Percentiles rank a stretch among this genome's conserved stretches.
Conservation (phyloP, 2,888 invertebrate species). For the Meteorus cinctellus region DNA sequence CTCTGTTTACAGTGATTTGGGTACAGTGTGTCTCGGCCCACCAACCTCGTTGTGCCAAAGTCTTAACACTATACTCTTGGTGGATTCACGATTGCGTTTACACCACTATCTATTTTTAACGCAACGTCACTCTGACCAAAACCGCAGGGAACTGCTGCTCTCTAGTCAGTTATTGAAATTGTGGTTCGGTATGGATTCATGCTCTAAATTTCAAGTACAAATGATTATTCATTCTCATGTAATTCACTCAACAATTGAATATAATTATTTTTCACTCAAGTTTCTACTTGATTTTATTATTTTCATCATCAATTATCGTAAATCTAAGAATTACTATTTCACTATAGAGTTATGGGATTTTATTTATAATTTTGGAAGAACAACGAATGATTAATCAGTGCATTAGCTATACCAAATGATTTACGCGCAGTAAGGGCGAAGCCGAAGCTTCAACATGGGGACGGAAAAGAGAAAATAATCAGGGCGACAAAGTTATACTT, state of each 20-base stretch:
- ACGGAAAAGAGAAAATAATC: conserved; percentile 46
- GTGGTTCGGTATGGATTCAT: conserved; percentile 6
- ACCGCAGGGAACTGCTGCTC: conserved; percentile 28
- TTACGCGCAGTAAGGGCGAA: conserved; percentile 8
- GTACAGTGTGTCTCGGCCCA: conserved; percentile 55
- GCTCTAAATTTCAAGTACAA: neutral
- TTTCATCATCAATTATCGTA: neutral
- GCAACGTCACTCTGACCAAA: conserved; percentile 29
- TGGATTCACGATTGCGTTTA: conserved; percentile 31
- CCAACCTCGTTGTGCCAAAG: conserved; percentile 52
- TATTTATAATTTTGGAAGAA: neutral
- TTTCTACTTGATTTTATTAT: neutral
- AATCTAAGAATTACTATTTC: neutral
- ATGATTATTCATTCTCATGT: neutral
- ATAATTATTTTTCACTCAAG: neutral
- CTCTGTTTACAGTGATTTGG: conserved; percentile 73
- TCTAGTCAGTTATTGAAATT: conserved; percentile 15
- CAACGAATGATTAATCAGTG: conserved; percentile 37
- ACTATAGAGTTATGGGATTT: neutral
- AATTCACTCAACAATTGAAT: neutral
- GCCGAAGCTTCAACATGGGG: conserved; percentile 28
- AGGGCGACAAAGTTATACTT: conserved; percentile 42
- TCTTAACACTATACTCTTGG: conserved; percentile 39
- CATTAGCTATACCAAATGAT: conserved; percentile 10
- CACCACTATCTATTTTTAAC: conserved; percentile 40